Base-by-base conservation (phyloP, 1,140 invertebrate genomes). In the Vollenhovia emeryi region DNA sequence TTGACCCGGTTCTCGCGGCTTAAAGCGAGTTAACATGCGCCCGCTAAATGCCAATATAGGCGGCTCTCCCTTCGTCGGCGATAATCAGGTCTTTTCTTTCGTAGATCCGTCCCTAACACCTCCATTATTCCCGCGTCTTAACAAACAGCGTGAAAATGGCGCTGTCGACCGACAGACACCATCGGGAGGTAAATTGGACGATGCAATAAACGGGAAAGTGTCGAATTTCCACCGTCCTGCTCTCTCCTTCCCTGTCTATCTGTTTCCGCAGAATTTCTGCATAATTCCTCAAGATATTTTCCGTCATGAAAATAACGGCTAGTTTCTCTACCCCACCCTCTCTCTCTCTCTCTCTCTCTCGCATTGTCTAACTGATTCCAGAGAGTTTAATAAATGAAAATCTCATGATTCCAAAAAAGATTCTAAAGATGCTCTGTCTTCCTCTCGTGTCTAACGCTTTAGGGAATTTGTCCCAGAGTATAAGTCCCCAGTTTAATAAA, bases 261-360 rank as follows among this genome's bases (percentile, higher is more conserved):
- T 36, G 48, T 71, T 8, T 33, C n/a, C 6, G 4, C 43, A 8
- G 15, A 6, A 27, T 0, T 11, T 30, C 6, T 27, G n/a, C 15
- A n/a, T 78, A 55, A 71, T 79, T 85, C 30, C 33, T 84, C 30
- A 43, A 45, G n/a, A 71, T 62, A 30, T 80, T 79, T 68, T 75
- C 74, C 73, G 55, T 18, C 66, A 27, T 84, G 68, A 69, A 76
- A 75, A 57, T 86, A 84, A 88, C 36, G 8, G 21, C 21, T 15
- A 33, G 64, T 80, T 55, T 55, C 33, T 40, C 30, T 74, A n/a
- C n/a, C n/a, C n/a, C n/a, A n/a, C 50, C 55, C 6, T 15, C 8
- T 45, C 9, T 30, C 36, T 1, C n/a, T 75, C n/a, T 5, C 3
- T 62, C 9, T 24, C 11, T 33, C n/a, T 36, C 33, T 36, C 33